Evolutionary conservation across 2,797 vertebrate genomes (phyloP), one percentile per base, ranked within the genome.

Genomic region (Notamacropus eugenii): DNA sequence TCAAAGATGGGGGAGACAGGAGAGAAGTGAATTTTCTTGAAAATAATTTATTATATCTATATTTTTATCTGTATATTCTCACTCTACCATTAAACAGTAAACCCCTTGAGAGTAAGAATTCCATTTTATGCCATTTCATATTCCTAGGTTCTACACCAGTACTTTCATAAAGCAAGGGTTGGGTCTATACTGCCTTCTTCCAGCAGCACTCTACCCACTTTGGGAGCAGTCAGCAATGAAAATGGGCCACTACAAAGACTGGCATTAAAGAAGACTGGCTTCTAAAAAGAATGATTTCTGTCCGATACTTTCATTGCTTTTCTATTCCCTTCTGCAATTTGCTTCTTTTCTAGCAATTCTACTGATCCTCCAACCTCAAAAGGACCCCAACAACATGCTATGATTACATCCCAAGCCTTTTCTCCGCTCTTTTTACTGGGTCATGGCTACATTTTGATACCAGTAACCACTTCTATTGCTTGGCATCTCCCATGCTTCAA

Each of bases 361-460:
- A 59, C 31, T 55, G 56, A 97, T 46, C 82, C 4, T 28, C 93
- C 58, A 92, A 91, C 82, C 56, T 92, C 93, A 93, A 95, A 96
- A 29, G 93, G n/a, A 74, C 19, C 2, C n/a, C 67, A 74, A 67
- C 13, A n/a, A 74, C n/a, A 74, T 8, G n/a, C 67, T 74, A 40
- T 67, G 34, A 40, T 40, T 22, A 74, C 6, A 22, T 40, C 2
- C n/a, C 40, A 74, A 74, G 67, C 28, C 19, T 67, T 74, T 74
- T 40, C 34, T 74, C 16, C n/a, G 2, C 40, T 74, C n/a, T 74
- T 74, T 40, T 74, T 40, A n/a, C 19, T 40, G 16, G n/a, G 40
- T 8, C 0, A 31, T 74, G 31, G n/a, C n/a, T 74, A 74, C 5
- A 67, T n/a, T 67, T 67, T n/a, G 34, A 67, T 67, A 19, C 5